Evolutionary conservation across 1,140 invertebrate species (phyloP).

Genomic region (Cotesia glomerata): DNA sequence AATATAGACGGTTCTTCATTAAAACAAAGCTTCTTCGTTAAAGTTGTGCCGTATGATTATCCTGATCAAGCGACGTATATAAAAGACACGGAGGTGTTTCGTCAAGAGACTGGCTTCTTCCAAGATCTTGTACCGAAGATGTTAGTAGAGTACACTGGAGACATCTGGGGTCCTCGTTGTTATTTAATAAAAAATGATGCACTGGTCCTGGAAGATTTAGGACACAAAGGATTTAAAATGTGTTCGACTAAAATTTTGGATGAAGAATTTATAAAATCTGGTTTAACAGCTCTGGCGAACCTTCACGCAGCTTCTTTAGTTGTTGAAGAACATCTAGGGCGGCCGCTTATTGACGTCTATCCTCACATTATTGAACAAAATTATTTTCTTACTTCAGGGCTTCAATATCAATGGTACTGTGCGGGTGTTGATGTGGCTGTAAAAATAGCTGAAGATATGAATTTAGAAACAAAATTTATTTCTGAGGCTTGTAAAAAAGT

Average conservation of each 20-base stretch:
- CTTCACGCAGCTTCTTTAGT: slow-evolving; percentile 66
- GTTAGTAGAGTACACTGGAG: slow-evolving; percentile 39
- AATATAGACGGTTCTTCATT: slow-evolving; percentile 29
- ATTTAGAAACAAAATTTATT: slow-evolving; percentile 45
- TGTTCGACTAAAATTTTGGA: slow-evolving; percentile 52
- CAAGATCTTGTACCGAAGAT: slow-evolving; percentile 55
- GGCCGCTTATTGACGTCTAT: slow-evolving; percentile 46
- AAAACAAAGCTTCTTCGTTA: slow-evolving; percentile 60
- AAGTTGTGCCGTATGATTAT: slow-evolving; percentile 58
- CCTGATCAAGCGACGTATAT: slow-evolving; percentile 56
- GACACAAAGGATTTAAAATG: slow-evolving; percentile 48
- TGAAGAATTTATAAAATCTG: slow-evolving; percentile 62
- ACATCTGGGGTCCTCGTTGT: slow-evolving; percentile 54
- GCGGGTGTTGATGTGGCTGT: slow-evolving; percentile 42
- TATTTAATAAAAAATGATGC: slow-evolving; percentile 57
- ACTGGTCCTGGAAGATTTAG: slow-evolving; percentile 62
- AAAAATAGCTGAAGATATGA: slow-evolving; percentile 39
- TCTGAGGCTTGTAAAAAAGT: slow-evolving; percentile 51
- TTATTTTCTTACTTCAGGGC: slow-evolving; percentile 15
- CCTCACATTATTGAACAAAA: slow-evolving; percentile 37
- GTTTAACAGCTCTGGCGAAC: slow-evolving; percentile 62
- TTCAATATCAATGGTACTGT: slow-evolving; percentile 40
- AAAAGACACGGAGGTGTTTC: slow-evolving; percentile 60
- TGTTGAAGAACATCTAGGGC: slow-evolving; percentile 60
- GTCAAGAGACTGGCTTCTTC: slow-evolving; percentile 62